A percentile compares a stretch with the other conserved stretches of the same genome.
phyloP scores from a whole-genome alignment of 2,113 vertebrate species.

The Uria lomvia region DNA sequence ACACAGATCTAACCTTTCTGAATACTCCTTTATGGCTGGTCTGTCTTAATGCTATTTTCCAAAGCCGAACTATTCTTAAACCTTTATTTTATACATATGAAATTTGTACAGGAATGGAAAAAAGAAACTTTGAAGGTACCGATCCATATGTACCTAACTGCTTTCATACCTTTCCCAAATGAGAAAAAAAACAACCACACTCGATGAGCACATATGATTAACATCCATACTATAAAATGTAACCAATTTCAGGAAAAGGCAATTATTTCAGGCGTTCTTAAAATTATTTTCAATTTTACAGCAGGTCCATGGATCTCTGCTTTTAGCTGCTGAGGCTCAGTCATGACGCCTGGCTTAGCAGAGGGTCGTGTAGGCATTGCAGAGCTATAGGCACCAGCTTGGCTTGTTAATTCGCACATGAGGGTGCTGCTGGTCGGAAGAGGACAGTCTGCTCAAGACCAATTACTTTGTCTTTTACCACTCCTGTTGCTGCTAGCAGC shows the following conservation, averaged over 20 bases:
- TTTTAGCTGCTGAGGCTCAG: neutral
- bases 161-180: neutral
- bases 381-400: neutral
- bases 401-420: neutral
- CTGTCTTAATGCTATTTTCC: neutral
- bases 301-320: neutral
- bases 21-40: neutral
- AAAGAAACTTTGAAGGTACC: neutral
- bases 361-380: neutral
- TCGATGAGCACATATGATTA: neutral
- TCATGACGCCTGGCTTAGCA: neutral
- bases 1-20: neutral
- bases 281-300: neutral
- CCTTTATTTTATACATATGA: neutral
- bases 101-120: neutral
- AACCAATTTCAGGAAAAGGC: neutral
- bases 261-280: neutral
- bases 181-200: neutral
- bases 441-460: constrained; percentile 13
- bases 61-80: neutral
- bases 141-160: neutral
- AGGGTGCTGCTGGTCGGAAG: neutral
- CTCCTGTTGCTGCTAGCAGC: neutral
- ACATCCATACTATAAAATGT: neutral
- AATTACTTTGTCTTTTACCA: neutral